Conservation (phyloP, 2,797 vertebrate genomes). For the Acrossocheilus wenchowensis region DNA sequence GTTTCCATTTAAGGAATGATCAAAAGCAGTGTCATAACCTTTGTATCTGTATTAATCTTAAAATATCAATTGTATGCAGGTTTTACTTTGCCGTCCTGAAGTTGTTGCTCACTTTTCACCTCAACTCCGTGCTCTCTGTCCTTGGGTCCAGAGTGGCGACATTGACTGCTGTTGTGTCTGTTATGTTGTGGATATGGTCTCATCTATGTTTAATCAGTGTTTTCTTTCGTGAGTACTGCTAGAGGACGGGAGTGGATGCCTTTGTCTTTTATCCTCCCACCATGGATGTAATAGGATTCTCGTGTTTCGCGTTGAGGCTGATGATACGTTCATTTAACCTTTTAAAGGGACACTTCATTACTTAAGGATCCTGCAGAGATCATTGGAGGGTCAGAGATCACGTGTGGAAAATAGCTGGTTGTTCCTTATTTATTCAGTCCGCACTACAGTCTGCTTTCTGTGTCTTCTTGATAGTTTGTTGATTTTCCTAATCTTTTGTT, state of each 20-base stretch:
- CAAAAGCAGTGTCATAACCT: neutral
- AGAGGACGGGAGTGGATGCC: neutral
- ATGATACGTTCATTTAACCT: neutral
- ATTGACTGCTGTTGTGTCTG: constrained; percentile 28
- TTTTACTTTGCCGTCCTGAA: neutral
- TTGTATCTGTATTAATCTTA: neutral
- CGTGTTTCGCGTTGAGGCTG: constrained; percentile 13
- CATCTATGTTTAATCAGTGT: constrained; percentile 29
- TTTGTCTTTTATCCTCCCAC: constrained; percentile 32
- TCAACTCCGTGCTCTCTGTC: neutral
- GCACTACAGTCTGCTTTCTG: neutral
- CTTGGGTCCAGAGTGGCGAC: neutral
- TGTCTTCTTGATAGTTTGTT: neutral
- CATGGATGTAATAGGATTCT: constrained; percentile 26
- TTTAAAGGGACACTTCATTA: constrained; percentile 8
- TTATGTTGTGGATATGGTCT: constrained; percentile 10
- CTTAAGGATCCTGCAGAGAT: constrained; percentile 8
- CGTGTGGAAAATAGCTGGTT: neutral
- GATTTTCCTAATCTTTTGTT: neutral
- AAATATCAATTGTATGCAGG: neutral
- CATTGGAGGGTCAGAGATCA: constrained; percentile 4
- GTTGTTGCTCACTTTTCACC: neutral
- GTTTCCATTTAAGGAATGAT: neutral
- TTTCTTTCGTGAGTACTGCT: neutral
- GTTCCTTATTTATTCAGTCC: neutral